Evolutionary conservation across 2,888 invertebrate species (phyloP), one percentile per base, ranked within the genome.

Genomic region (Melitaea athalia): DNA sequence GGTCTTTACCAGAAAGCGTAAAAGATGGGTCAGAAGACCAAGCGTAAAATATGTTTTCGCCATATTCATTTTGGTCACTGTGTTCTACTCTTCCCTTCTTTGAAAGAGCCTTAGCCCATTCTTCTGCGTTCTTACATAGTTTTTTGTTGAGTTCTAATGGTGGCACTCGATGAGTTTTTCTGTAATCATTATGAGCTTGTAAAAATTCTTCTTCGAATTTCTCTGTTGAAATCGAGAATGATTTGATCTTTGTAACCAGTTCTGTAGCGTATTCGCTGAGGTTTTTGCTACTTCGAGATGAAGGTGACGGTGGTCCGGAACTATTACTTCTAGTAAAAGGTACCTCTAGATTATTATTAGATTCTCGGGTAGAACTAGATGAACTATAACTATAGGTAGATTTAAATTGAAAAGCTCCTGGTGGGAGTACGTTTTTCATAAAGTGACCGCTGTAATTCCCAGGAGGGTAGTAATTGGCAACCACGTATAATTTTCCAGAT

Each of bases 391-490:
- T 76, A 47, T 79, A 77, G 10, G 76, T 81, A 3, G 79, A 79
- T 57, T 76, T 78, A 67, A 92, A 92, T 65, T 91, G 87, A 67
- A 85, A 78, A 2, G 91, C 92, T 5, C 92, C 92, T 0, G 93
- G 93, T 42, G 95, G 95, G 6, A 93, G 92, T 5, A 96, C 96
- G 79, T 96, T 96, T 67, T 94, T 94, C 1, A 89, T 85, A 77
- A 96, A 96, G 74, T 95, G 95, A 0, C 96, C 96, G 57, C 95
- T 93, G 77, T 94, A 95, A 81, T 98, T 98, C 14, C 98, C 98
- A 1, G 97, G 95, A 0, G 98, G 97, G 79, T 94, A 94, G 80
- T 98, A 98, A 84, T 97, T 97, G 63, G 96, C 96, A 0, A 98
- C 98, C 0, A 98, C 96, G 77, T 96, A 96, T 0, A 96, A 94